Base-by-base conservation (phyloP, 2,888 invertebrate genomes). In the Lysandra coridon region DNA sequence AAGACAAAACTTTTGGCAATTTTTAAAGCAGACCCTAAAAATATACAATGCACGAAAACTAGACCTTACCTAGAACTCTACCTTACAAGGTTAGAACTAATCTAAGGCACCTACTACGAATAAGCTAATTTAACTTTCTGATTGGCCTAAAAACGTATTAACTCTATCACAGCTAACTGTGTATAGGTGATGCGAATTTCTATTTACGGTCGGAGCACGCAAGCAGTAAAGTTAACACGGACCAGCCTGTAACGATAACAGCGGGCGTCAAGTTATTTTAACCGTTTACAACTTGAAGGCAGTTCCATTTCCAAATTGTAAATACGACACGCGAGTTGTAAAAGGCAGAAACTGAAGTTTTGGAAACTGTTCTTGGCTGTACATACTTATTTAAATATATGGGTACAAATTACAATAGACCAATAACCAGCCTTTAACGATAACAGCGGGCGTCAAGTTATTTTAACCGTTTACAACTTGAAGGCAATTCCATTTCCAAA, bases 201-300 rank as follows among this genome's bases (percentile, higher is more conserved):
- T 69, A 37, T 69, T 69, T 69, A 69, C 33, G 33, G 37, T 69
- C 69, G 17, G 69, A 33, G 69, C 69, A 69, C 33, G 69, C 33
- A 69, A 69, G 23, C 64, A 33, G 30, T 69, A 23, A 64, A 64
- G 12, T 64, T 64, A 30, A 30, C 64, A 64, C 64, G 64, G 30
- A 30, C 64, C 3, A 64, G 23, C 23, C 3, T 12, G 23, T 64
- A 30, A 64, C 64, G 30, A 12, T 64, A 64, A 64, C 30, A 10
- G 12, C 64, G 4, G 64, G 64, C 64, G 64, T 64, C 64, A 64
- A 30, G 64, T 64, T 64, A 64, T 64, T 64, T 64, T 30, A 64
- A 64, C 30, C 64, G 23, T 64, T 64, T 64, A 30, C 30, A 64
- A 64, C 64, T 64, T 30, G 12, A 30, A 10, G 64, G 30, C 12